These are phyloP conservation scores for Hexactinellida sp. DNA, from an alignment of 37 sponge, comb jelly and placozoan species.

Conservation along the genomic window DNA sequence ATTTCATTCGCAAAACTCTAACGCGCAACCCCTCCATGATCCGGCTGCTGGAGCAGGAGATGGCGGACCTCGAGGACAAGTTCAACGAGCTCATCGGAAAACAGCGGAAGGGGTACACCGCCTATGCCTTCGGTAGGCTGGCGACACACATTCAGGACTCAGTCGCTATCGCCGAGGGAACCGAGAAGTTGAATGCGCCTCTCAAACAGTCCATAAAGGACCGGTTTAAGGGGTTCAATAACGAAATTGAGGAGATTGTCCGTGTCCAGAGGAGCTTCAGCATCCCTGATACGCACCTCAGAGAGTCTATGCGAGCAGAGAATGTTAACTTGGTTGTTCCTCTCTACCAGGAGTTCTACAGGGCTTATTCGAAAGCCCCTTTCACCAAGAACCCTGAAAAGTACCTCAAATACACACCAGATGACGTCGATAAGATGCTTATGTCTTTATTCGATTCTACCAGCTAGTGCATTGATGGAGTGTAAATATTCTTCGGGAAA, in stretches of 20 bases:
- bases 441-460: conserved; percentile 66
- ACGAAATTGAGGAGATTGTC: conserved; percentile 64
- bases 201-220: conserved; percentile 64
- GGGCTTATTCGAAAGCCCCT: conserved; percentile 32
- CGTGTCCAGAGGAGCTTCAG: conserved; percentile 61
- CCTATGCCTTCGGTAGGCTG: not conserved
- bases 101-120: conserved; percentile 37
- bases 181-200: conserved; percentile 33
- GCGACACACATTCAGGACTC: not conserved
- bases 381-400: conserved; percentile 88
- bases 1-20: conserved; percentile 60
- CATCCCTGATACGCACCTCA: conserved; percentile 55
- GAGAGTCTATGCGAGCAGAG: conserved; percentile 33
- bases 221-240: conserved; percentile 85
- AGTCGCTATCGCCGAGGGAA: not conserved
- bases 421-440: conserved; percentile 35
- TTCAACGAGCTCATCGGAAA: conserved; percentile 35
- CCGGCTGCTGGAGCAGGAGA: conserved; percentile 43
- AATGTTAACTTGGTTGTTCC: conserved; percentile 44
- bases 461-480: not conserved
- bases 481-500: too few relatives aligned
- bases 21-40: conserved; percentile 36
- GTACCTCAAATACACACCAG: conserved; percentile 65
- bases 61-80: conserved; percentile 44
- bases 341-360: conserved; percentile 42